Evolutionary conservation across 2,888 invertebrate species (phyloP), one percentile per base, ranked within the genome.

Genomic region (Bhutanitis thaidina): DNA sequence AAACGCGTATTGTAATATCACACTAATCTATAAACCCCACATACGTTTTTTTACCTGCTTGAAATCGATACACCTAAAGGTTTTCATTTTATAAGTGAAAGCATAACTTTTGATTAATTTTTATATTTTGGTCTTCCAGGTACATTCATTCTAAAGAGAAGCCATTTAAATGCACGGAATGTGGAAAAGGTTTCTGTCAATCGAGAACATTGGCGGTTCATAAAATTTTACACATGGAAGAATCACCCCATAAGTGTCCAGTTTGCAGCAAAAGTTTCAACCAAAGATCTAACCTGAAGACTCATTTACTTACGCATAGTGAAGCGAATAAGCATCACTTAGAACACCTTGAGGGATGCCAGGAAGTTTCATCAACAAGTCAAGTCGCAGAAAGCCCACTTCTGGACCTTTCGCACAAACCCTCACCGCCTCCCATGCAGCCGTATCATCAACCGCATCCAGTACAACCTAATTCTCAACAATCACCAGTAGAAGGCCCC

Each of bases 141-240:
- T 99, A 98, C 88, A 99, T 98, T 60, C 99, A 99, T 88, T 97
- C 97, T 60, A 98, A 98, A 77, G 98, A 98, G 84, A 99, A 99
- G 80, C 99, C 99, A 0, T 99, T 98, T 90, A 98, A 98, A 75
- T 99, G 99, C 81, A 93, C 92, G 3, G 96, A 98, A 67, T 99
- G 99, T 80, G 98, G 98, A 38, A 99, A 99, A 86, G 99, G 99
- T 4, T 99, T 99, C 86, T 99, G 99, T 78, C 99, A 99, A 77
- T 96, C 97, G 15, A 91, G 99, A 44, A 99, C 99, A 0, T 89
- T 99, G 61, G 97, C 98, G 1, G 98, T 98, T 1, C 99, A 99
- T 89, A 96, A 96, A 80, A 96, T 97, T 59, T 92, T 97, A 27
- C 98, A 98, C 76, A 92, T 96, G 92, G 97, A 97, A 81, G 97